phyloP scores from a whole-genome alignment of 2,113 vertebrate species.

The Pomatorhinus ruficollis region DNA sequence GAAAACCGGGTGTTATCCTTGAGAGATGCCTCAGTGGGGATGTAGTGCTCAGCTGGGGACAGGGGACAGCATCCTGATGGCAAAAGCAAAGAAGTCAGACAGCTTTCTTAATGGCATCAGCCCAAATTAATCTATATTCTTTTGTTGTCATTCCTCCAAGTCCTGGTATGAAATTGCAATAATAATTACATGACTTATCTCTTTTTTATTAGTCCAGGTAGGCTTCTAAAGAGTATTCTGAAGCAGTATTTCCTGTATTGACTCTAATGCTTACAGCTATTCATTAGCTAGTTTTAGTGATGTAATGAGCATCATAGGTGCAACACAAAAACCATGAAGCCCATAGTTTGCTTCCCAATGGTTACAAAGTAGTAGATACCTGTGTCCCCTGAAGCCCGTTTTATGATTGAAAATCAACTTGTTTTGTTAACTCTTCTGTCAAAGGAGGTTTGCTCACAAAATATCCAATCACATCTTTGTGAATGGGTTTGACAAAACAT shows the following conservation, averaged over 20 bases:
- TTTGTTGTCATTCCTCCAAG: neutral
- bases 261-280: neutral
- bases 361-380: neutral
- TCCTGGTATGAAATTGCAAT: neutral
- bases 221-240: neutral
- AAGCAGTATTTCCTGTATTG: neutral
- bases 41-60: neutral
- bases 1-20: neutral
- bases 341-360: neutral
- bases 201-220: neutral
- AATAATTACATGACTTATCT: neutral
- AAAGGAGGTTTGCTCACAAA: neutral
- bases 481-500: neutral
- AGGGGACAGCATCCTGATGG: neutral
- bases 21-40: neutral
- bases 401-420: neutral
- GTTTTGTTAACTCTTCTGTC: neutral
- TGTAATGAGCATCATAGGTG: neutral
- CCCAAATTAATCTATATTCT: neutral
- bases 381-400: neutral
- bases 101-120: neutral
- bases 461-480: neutral
- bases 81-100: neutral
- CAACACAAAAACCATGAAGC: neutral
- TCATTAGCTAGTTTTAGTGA: neutral